Percentiles rank a stretch among this genome's conserved stretches.
These are phyloP conservation scores for Andricus curvator DNA, from an alignment of 2,888 invertebrate genomes.

Conservation along the genomic window DNA sequence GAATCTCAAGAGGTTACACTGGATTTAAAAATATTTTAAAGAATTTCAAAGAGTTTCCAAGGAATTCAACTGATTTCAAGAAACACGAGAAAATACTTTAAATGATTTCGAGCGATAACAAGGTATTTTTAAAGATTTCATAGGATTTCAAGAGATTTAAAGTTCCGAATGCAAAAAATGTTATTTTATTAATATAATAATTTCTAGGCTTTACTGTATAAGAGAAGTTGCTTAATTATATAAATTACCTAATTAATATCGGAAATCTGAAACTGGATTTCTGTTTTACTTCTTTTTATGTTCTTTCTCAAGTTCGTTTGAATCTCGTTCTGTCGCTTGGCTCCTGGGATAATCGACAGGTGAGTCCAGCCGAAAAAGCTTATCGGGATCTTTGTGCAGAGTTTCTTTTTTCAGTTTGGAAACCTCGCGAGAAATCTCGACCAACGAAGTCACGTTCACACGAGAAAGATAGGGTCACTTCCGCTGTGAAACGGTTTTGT, in stretches of 20 bases:
- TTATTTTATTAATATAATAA: not conserved
- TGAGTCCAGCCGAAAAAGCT: constrained; percentile 7
- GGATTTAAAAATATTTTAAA: too few species aligned
- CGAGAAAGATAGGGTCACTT: constrained; percentile 2
- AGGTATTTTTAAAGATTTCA: too few species aligned
- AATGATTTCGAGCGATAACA: too few species aligned
- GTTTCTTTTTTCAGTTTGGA: constrained; percentile 24
- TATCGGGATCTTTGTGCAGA: constrained; percentile 9
- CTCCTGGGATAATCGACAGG: not conserved
- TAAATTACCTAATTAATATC: not conserved
- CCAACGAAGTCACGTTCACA: constrained; percentile 29
- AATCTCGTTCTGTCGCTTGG: not conserved
- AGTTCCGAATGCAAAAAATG: not conserved
- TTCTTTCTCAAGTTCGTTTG: not conserved
- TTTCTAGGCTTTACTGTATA: not conserved
- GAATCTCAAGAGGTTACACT: too few species aligned
- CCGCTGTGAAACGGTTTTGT: constrained; percentile 25
- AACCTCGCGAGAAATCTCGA: constrained; percentile 13
- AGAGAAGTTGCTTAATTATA: not conserved
- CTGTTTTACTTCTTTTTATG: not conserved
- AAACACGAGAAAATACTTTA: too few species aligned
- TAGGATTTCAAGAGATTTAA: too few species aligned
- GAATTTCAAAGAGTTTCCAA: too few species aligned
- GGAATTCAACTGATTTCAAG: too few species aligned
- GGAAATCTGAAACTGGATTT: not conserved